Conservation (phyloP, 2,888 invertebrate genomes). For the Pristionchus exspectatus region DNA sequence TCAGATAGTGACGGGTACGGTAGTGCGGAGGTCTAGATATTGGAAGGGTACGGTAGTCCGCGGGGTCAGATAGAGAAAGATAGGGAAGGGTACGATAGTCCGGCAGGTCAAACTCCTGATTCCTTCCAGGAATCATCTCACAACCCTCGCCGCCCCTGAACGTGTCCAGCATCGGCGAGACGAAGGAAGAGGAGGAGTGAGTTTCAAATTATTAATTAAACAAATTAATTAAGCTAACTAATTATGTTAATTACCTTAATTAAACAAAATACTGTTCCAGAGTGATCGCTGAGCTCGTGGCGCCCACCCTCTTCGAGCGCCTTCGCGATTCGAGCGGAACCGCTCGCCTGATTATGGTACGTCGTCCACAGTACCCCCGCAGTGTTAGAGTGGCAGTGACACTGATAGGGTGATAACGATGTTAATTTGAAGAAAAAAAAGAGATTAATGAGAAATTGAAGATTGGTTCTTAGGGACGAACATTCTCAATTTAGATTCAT, state of each 20-base stretch:
- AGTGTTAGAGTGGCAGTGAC: neutral
- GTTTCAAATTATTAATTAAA: neutral
- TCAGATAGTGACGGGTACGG: neutral
- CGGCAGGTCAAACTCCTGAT: neutral
- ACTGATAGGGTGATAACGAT: too few relatives aligned
- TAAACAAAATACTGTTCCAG: neutral
- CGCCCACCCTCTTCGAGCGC: neutral
- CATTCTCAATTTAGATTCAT: too few relatives aligned
- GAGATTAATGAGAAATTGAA: too few relatives aligned
- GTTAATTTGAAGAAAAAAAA: too few relatives aligned
- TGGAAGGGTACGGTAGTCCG: neutral
- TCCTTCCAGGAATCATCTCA: constrained; percentile 7
- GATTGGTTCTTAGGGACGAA: too few relatives aligned
- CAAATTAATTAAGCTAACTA: neutral
- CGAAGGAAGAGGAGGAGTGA: constrained; percentile 18
- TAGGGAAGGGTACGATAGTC: neutral
- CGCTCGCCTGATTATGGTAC: neutral
- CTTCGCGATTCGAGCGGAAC: neutral
- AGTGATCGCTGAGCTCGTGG: neutral
- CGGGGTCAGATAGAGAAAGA: neutral
- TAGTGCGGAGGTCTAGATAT: neutral
- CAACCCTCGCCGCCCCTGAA: constrained; percentile 25
- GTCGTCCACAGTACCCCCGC: neutral
- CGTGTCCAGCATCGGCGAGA: constrained; percentile 50
- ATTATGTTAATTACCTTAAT: neutral